Evolutionary conservation across 2,113 vertebrate species (phyloP), one percentile per base, ranked within the genome.

Genomic region (Pristiophorus japonicus): DNA sequence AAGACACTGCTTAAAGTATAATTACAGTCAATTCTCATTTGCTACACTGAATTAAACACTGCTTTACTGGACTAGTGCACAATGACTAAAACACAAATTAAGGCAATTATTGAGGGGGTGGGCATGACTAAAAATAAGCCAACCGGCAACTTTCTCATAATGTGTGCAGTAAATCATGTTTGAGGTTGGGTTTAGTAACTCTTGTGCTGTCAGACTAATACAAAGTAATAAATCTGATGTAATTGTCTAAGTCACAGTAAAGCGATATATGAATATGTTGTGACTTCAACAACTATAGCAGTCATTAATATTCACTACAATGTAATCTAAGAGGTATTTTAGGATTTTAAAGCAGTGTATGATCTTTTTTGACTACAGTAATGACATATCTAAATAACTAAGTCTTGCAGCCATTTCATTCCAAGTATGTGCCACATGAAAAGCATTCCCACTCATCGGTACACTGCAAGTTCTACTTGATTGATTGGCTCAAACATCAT

Each of bases 21-120:
- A 94, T 94, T 73, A 92, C 18, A 94, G 92, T 94, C 92, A 94
- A 47, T 94, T 94, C 92, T 66, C 93, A 94, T 94, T 94, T 94
- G 65, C 66, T 42, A 94, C 65, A 94, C 65, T 94, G 65, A 94
- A 94, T 94, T 94, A 94, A 94, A 67, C 93, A 73, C 93, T 38
- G 66, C 66, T 70, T 67, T 73, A 70, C 42, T 70, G 66, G 66
- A 70, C 66, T 34, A 30, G 24, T 94, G 42, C 93, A 70, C 45
- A 70, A 51, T 73, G 66, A 94, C 93, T 94, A 94, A 94, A 94
- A 94, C 65, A 94, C 93, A 47, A 94, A 51, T 94, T 70, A 94
- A 30, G 45, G 66, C 65, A 94, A 94, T 94, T 70, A 94, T 94
- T 70, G 42, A 70, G 38, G 42, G 66, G 93, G 93, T 45, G 38